Evolutionary conservation across 2,797 vertebrate species (phyloP), one percentile per base, ranked within the genome.

Genomic region (Pseudomugil gertrudae): DNA sequence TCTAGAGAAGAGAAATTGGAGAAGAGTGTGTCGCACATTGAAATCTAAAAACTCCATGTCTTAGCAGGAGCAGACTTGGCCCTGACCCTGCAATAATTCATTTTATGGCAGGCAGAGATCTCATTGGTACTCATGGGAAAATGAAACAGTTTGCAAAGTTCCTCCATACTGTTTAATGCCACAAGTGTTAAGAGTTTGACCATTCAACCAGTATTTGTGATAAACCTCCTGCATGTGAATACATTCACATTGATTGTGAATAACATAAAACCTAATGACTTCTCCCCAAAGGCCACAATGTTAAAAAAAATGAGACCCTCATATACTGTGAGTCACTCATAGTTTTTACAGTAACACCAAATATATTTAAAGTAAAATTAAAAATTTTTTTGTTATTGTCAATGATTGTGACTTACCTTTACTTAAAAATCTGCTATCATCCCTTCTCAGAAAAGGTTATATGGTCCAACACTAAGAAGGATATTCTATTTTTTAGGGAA

Each of bases 1-100:
- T 76, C 52, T 69, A 27, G 33, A 72, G 59, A 65, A 75, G 70
- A 78, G 65, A 68, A 80, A 84, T 27, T 33, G 61, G 51, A 74
- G 69, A 67, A 79, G 51, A 61, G 69, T 77, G 50, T 67, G 79
- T 78, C 69, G 66, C 47, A 51, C 17, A 11, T 52, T 48, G 55
- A 83, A 78, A 65, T 74, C 48, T 68, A 33, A 23, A 2, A 47
- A 53, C 66, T 51, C 58, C 30, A 2, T 51, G 19, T 57, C 9
- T 50, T 47, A 38, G 62, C 57, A 56, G 21, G 23, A 55, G 50
- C 36, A 57, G 55, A 68, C 23, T 40, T 57, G 19, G 30, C 61
- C 24, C 64, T 59, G 53, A 83, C 70, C 76, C 47, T 68, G 55
- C 57, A 57, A 60, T 36, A 48, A 60, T 74, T 57, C 40, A 59